Evolutionary conservation across 2,888 invertebrate genomes (phyloP).

Genomic region (Orchesella flavescens): DNA sequence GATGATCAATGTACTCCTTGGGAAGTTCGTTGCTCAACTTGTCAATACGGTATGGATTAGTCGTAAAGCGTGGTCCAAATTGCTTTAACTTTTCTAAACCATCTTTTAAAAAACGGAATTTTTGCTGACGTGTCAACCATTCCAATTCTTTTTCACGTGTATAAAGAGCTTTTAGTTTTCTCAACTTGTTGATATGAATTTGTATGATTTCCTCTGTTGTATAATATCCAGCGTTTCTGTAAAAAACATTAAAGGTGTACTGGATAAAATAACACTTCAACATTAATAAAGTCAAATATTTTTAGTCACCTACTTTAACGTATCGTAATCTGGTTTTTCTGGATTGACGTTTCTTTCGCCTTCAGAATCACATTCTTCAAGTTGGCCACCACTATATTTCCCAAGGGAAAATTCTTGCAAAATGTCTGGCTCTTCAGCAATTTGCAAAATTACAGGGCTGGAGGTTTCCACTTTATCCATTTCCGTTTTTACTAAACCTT

Average conservation of each 20-base stretch:
- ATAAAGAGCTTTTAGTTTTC: slow-evolving; percentile 42
- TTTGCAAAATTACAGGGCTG: slow-evolving; percentile 28
- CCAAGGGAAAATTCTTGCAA: slow-evolving; percentile 40
- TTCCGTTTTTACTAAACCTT: slow-evolving; percentile 19
- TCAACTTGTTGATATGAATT: slow-evolving; percentile 37
- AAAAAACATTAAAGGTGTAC: background rate
- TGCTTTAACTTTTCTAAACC: slow-evolving; percentile 45
- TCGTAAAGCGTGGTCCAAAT: slow-evolving; percentile 30
- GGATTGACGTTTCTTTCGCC: slow-evolving; percentile 45
- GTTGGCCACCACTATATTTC: slow-evolving; percentile 28
- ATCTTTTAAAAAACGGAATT: slow-evolving; percentile 28
- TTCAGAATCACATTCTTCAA: slow-evolving; percentile 47
- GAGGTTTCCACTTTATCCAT: slow-evolving; percentile 10
- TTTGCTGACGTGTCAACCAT: slow-evolving; percentile 35
- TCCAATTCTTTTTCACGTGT: slow-evolving; percentile 49
- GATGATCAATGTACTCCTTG: slow-evolving; percentile 44
- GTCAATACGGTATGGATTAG: slow-evolving; percentile 47
- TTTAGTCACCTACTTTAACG: slow-evolving; percentile 36
- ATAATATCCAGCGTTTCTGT: slow-evolving; percentile 46
- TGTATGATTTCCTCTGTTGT: slow-evolving; percentile 51
- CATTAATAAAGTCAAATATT: background rate
- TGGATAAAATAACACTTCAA: no score
- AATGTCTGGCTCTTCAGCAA: slow-evolving; percentile 35
- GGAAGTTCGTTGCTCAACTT: slow-evolving; percentile 34
- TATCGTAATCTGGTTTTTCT: slow-evolving; percentile 51